A percentile compares a stretch with the other conserved stretches of the same genome.
Evolutionary conservation across 2,888 invertebrate species (phyloP).

Genomic region (Epirrita christyi): DNA sequence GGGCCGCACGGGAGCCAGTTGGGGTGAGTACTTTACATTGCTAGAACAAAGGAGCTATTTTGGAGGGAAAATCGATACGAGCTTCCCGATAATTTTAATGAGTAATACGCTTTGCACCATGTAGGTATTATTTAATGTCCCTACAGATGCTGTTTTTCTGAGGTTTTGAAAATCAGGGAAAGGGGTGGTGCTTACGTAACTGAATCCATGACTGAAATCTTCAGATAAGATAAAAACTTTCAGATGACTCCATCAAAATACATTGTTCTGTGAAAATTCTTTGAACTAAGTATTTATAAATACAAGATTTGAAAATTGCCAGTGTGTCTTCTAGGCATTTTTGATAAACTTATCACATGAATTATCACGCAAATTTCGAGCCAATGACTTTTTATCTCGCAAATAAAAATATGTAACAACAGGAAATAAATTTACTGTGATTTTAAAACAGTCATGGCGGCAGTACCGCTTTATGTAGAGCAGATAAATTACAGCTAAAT

Average conservation of each 20-base stretch:
- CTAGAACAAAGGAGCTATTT: slow-evolving; percentile 40
- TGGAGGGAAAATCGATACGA: slow-evolving; percentile 60
- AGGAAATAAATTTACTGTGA: slow-evolving; percentile 12
- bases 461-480: slow-evolving; percentile 1
- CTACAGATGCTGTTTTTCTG: background rate
- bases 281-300: background rate
- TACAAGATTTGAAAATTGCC: background rate
- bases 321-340: background rate
- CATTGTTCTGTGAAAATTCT: background rate
- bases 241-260: background rate
- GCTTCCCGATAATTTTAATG: slow-evolving; percentile 21
- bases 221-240: background rate
- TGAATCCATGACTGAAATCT: slow-evolving; percentile 23
- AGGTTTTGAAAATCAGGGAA: slow-evolving; percentile 11
- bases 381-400: slow-evolving; percentile 23
- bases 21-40: slow-evolving; percentile 90
- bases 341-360: background rate
- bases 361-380: slow-evolving; percentile 5
- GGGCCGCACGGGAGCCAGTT: slow-evolving; percentile 96
- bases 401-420: slow-evolving; percentile 14
- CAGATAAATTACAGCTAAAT: background rate
- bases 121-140: too few relatives aligned
- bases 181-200: slow-evolving; percentile 30
- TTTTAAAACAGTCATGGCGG: slow-evolving; percentile 12
- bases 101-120: background rate